Evolutionary conservation across 2,888 invertebrate species (phyloP), one percentile per base, ranked within the genome.

Genomic region (Clanis bilineata): DNA sequence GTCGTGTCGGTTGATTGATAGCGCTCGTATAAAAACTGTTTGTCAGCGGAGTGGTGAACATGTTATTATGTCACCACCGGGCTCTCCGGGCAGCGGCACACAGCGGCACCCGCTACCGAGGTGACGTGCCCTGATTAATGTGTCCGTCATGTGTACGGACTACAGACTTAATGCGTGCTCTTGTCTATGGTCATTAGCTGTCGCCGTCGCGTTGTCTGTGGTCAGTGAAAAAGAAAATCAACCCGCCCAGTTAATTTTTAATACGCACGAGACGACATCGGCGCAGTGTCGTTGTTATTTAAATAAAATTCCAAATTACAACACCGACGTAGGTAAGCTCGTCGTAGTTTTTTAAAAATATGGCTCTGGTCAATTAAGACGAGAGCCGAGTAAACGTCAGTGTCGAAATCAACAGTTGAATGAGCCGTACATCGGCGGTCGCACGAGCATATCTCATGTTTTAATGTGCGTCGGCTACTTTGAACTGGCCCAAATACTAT

Each of bases 401-500:
- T 74, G 74, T 73, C 65, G 74, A 77, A 79, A 80, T 79, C 75
- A 66, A 62, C 70, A 82, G 81, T 80, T 81, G 86, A 86, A 86
- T 84, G 86, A 85, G 85, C 80, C 79, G 79, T 84, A 77, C 76
- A 74, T 79, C 77, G 78, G 74, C 80, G 80, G 83, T 81, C 83
- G 79, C 82, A 80, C 82, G 85, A 72, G 79, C 82, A 77, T 91
- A 87, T 90, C 83, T 90, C 88, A 89, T 82, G 68, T 82, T 86
- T 89, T 90, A 88, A 88, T 86, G 81, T 75, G 73, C 77, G 85
- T 80, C 90, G 90, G 90, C 80, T 68, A 84, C 90, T 91, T 91
- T 91, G 90, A 88, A 81, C 85, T 83, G 84, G 70, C 85, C 87
- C 82, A 83, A 88, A 90, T 85, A 89, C 90, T 87, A 91, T 90